These are phyloP conservation scores for Ellobius talpinus DNA, from an alignment of 2,113 vertebrate species.

Conservation along the genomic window DNA sequence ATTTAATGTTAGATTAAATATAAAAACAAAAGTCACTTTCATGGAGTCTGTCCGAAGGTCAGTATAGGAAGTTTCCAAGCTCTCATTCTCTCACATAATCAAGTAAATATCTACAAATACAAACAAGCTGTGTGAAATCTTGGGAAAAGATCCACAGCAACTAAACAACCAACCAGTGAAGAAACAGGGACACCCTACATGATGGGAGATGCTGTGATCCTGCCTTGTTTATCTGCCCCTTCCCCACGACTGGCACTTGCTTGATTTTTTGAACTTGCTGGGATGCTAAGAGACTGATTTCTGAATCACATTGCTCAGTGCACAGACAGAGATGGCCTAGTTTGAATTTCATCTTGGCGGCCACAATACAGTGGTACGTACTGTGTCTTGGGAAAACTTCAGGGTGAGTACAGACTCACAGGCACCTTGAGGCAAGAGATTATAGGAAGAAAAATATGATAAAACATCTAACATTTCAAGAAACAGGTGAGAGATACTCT, in stretches of 20 bases:
- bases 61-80: neutral
- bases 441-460: neutral
- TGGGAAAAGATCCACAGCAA: neutral
- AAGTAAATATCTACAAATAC: neutral
- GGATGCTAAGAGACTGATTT: neutral
- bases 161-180: neutral
- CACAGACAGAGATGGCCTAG: neutral
- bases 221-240: too few relatives aligned
- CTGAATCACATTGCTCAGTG: neutral
- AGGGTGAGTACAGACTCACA: neutral
- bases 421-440: neutral
- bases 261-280: neutral
- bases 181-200: neutral
- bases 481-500: neutral
- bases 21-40: neutral
- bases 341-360: neutral
- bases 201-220: neutral
- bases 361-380: neutral
- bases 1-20: neutral
- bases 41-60: neutral
- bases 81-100: neutral
- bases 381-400: neutral
- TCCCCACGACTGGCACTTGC: neutral
- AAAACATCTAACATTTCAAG: neutral
- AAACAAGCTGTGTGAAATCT: neutral